Base-by-base conservation (phyloP, 2,888 invertebrate genomes). In the Agrilus cyanescens region DNA sequence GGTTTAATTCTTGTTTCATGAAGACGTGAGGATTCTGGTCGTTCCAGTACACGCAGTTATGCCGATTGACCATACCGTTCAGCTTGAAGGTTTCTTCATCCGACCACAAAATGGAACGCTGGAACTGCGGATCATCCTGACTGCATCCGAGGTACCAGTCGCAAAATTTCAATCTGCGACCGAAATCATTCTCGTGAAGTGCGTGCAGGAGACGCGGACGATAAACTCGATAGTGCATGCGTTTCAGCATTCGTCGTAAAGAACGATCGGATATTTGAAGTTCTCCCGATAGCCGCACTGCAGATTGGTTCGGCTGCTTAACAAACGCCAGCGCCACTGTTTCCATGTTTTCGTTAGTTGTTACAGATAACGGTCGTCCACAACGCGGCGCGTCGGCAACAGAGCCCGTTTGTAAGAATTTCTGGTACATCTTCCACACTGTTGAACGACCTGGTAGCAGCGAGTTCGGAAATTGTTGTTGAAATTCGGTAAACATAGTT, bases 71-170 rank as follows among this genome's bases (percentile, higher is more conserved):
- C 6, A 41, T 35, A 20, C 53, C 51, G 46, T 55, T 57, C 12
- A 55, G 40, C 39, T 55, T 51, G 41, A 57, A 56, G 16, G 42
- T 46, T 33, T 50, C 54, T 42, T 57, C 52, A 44, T 53, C 51
- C n/a, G 43, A 41, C 51, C 45, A 54, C 25, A 57, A 37, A 47
- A 54, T 48, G 20, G 33, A 46, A 13, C 40, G 16, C 38, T 35
- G n/a, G 36, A 48, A 45, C 7, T 43, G 18, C 30, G 35, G 31
- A 36, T 51, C 44, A 43, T 47, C 47, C 31, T 46, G 36, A 14
- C 29, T 37, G 37, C 44, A 48, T 15, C 37, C 48, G 20, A 30
- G 34, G 41, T 41, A 49, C 49, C 47, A 49, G 39, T 54, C 50
- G 42, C 49, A 50, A 47, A 49, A 52, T 42, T 52, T 40, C 36